Evolutionary conservation across 2,797 vertebrate species (phyloP), one percentile per base, ranked within the genome.

Genomic region (Phalloptychus januarius): DNA sequence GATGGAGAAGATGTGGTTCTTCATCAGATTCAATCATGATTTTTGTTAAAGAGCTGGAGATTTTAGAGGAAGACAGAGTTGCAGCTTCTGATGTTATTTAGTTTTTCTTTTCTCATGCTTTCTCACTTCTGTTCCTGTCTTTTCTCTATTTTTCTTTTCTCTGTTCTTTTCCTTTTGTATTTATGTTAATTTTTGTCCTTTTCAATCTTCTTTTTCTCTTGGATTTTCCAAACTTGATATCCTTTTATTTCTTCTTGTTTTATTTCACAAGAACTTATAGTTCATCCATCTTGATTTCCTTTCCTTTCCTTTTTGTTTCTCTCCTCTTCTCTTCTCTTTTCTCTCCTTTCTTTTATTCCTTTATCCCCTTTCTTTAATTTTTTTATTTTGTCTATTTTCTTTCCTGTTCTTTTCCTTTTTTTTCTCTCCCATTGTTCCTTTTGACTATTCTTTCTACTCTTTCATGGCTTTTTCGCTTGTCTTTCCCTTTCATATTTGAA

Each of bases 51-150:
- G 54, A 42, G 28, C 74, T 73, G 71, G 72, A 83, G 54, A 61
- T 75, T 67, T 81, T 80, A 85, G n/a, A n/a, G n/a, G n/a, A 82
- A 77, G 71, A 81, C 82, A 72, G 36, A 78, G 73, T 20, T 74
- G 65, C 69, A 18, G 16, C 52, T 65, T 50, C 50, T 48, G 3
- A 61, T 38, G 63, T 54, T n/a, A n/a, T n/a, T 65, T 65, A 63
- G 33, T 5, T 61, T 58, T 36, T 20, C 33, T 70, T 50, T 38
- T 16, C 18, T 18, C 25, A 16, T 4, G 12, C 20, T 28, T 54
- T 31, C 67, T 12, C 25, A 20, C 16, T 15, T 48, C 56, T 5
- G 2, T 54, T 38, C 40, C 18, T 18, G 46, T 3, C 69, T 10
- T 16, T 58, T 20, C 44, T 40, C 33, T 5, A 20, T 38, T 38